These are phyloP conservation scores for Hartigia nigra DNA, from an alignment of 2,888 invertebrate genomes.

Conservation along the genomic window DNA sequence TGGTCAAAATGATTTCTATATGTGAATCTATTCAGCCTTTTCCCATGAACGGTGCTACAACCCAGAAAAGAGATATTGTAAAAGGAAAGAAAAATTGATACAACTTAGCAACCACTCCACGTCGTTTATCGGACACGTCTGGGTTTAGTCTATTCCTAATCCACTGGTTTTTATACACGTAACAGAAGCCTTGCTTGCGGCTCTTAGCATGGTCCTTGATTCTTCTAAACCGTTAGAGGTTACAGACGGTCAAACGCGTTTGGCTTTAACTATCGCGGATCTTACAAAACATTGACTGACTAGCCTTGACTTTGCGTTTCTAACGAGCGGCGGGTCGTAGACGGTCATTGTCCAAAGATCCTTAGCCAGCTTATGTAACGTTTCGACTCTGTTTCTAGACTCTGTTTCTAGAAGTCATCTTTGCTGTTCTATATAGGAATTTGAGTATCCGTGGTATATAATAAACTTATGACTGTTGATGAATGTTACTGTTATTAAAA, in stretches of 20 bases:
- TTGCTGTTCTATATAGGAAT: background rate
- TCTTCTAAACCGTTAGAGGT: slow-evolving; percentile 57
- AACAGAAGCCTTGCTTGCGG: background rate
- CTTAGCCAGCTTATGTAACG: background rate
- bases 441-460: background rate
- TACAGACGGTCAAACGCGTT: slow-evolving; percentile 54
- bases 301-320: slow-evolving; percentile 53
- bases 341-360: slow-evolving; percentile 35
- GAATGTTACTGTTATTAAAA: background rate
- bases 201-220: background rate
- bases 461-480: background rate
- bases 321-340: slow-evolving; percentile 48
- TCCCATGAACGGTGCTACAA: background rate
- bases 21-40: background rate
- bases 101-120: background rate
- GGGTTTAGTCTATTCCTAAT: background rate
- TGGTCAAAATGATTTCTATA: background rate
- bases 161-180: background rate
- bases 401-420: background rate
- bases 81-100: background rate
- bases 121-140: background rate
- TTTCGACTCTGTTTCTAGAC: background rate
- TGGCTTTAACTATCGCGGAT: slow-evolving; percentile 22
- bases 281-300: slow-evolving; percentile 27
- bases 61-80: background rate